These are phyloP conservation scores for Sarotherodon lohbergeri DNA, from an alignment of 2,113 vertebrate species.

Conservation along the genomic window DNA sequence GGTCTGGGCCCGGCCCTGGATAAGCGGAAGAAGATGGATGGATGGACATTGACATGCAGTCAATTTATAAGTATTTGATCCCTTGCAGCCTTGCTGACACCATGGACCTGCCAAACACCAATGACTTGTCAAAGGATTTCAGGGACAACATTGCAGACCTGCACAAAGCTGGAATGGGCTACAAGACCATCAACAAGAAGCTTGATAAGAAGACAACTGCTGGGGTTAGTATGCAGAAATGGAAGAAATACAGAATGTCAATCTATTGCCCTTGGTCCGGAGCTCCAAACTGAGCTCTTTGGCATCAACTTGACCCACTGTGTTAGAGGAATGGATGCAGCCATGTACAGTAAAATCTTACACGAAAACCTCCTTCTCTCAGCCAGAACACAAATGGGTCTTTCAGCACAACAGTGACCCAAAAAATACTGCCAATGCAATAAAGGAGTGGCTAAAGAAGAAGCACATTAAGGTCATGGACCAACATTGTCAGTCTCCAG, in stretches of 20 bases:
- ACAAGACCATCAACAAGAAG: background rate
- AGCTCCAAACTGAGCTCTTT: background rate
- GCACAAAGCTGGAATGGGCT: background rate
- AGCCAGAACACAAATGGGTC: background rate
- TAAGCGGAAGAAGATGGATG: background rate
- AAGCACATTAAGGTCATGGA: background rate
- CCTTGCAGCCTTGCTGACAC: rapidly evolving
- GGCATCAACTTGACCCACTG: background rate
- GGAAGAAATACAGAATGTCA: background rate
- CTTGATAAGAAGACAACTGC: background rate
- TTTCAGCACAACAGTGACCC: background rate
- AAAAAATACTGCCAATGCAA: background rate
- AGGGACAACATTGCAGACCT: background rate
- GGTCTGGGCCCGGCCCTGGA: background rate
- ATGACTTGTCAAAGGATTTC: background rate
- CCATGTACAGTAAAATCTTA: background rate
- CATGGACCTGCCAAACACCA: background rate
- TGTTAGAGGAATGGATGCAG: background rate
- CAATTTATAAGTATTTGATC: background rate
- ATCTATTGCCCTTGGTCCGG: background rate
- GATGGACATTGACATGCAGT: background rate
- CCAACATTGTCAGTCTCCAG: background rate
- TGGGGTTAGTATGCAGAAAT: background rate
- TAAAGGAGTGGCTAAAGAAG: background rate
- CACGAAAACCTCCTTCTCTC: background rate